Conservation (phyloP, 2,113 vertebrate species). For the Panthera tigris region DNA sequence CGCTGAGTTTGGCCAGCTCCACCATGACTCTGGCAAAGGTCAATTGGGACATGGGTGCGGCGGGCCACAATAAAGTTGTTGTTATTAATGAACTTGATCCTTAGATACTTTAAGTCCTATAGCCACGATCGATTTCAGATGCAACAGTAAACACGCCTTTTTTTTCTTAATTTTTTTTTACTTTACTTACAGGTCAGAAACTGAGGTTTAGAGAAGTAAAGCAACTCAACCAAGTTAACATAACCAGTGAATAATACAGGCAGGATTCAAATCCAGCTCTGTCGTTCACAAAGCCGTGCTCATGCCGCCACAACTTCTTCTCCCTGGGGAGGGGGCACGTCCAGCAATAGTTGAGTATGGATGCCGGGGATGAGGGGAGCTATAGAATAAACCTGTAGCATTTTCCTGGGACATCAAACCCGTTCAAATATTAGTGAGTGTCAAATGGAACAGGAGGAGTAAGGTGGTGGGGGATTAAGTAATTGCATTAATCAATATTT, state of each 20-base stretch:
- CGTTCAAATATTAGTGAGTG: background rate
- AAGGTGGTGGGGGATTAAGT: background rate
- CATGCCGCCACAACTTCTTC: background rate
- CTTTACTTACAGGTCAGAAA: background rate
- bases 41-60: fast-evolving
- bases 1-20: background rate
- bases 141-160: background rate
- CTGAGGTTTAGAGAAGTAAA: background rate
- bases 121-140: background rate
- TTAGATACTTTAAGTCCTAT: background rate
- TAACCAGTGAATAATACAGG: fast-evolving
- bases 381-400: background rate
- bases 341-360: background rate
- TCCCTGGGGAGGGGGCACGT: fast-evolving
- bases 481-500: background rate
- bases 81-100: background rate
- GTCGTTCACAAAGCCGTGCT: background rate
- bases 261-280: background rate
- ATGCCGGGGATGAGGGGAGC: background rate
- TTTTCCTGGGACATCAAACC: background rate
- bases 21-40: background rate
- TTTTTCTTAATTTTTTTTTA: background rate
- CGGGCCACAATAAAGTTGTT: background rate
- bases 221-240: background rate
- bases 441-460: background rate